phyloP scores from a whole-genome alignment of 2,797 vertebrate species.

The Acrossocheilus wenchowensis region DNA sequence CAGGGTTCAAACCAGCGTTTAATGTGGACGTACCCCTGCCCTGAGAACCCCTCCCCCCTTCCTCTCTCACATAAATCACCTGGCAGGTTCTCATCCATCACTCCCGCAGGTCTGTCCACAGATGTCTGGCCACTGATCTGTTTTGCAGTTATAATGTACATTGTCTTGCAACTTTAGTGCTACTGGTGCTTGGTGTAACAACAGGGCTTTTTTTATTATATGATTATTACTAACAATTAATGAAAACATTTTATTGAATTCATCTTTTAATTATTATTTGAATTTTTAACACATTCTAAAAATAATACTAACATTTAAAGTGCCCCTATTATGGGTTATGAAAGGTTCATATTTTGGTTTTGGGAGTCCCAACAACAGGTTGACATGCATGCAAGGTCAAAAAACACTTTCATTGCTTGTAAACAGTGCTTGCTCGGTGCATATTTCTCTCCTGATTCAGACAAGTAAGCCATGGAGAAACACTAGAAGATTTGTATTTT shows the following conservation, averaged over 20 bases:
- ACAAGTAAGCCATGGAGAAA: no score
- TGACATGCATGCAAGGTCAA: no score
- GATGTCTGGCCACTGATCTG: not conserved
- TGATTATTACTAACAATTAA: no score
- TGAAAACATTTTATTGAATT: not conserved
- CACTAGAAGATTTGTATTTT: no score
- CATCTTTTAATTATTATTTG: not conserved
- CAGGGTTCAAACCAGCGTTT: conserved; percentile 27
- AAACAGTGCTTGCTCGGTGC: no score
- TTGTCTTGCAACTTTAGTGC: not conserved
- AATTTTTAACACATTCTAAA: not conserved
- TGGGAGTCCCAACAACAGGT: no score
- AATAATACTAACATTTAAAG: not conserved
- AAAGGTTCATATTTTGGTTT: no score
- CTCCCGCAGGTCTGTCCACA: not conserved
- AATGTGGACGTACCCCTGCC: conserved; percentile 39
- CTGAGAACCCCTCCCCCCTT: not conserved
- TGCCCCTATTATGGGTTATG: no score
- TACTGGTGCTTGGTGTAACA: not conserved
- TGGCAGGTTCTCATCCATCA: conserved; percentile 45
- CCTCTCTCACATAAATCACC: conserved; percentile 51
- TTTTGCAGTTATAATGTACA: conserved; percentile 2
- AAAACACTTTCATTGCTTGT: no score
- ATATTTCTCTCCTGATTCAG: no score
- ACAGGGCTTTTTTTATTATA: not conserved